Evolutionary conservation across 2,888 invertebrate genomes (phyloP).

Genomic region (Perizoma flavofasciatum): DNA sequence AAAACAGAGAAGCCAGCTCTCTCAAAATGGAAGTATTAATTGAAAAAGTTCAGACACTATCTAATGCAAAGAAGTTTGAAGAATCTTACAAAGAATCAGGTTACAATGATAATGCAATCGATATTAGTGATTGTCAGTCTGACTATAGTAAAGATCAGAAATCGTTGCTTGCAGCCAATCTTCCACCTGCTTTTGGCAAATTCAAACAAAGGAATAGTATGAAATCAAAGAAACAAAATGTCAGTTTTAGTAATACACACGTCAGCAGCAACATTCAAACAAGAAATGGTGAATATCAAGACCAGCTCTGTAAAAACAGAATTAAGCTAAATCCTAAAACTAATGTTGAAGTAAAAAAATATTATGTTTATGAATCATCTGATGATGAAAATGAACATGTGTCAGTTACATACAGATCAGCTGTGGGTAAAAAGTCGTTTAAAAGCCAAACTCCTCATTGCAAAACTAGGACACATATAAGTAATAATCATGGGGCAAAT

Average conservation of each 20-base stretch:
- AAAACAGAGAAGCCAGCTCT: not conserved
- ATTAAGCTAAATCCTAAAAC: not conserved
- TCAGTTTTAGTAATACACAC: not conserved
- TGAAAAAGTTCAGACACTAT: not conserved
- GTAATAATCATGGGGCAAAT: not conserved
- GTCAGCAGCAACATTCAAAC: not conserved
- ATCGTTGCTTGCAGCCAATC: slow-evolving; percentile 22
- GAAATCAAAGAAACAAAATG: slow-evolving; percentile 7
- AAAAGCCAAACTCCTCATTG: not conserved
- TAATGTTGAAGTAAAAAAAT: not conserved
- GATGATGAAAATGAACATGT: slow-evolving; percentile 9
- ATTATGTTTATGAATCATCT: slow-evolving; percentile 11
- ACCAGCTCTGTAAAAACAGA: not conserved
- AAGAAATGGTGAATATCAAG: slow-evolving; percentile 3
- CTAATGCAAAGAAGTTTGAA: not conserved
- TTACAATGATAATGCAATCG: not conserved
- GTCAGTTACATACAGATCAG: not conserved
- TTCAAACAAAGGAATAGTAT: slow-evolving; percentile 8
- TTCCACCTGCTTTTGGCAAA: slow-evolving; percentile 33
- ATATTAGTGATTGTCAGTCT: not conserved
- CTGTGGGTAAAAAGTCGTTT: not conserved
- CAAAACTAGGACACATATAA: not conserved
- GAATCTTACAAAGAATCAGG: slow-evolving; percentile 2
- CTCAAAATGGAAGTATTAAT: slow-evolving; percentile 4
- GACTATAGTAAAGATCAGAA: slow-evolving; percentile 16